Conservation (phyloP, 1,140 invertebrate species). For the Panonychus citri region DNA sequence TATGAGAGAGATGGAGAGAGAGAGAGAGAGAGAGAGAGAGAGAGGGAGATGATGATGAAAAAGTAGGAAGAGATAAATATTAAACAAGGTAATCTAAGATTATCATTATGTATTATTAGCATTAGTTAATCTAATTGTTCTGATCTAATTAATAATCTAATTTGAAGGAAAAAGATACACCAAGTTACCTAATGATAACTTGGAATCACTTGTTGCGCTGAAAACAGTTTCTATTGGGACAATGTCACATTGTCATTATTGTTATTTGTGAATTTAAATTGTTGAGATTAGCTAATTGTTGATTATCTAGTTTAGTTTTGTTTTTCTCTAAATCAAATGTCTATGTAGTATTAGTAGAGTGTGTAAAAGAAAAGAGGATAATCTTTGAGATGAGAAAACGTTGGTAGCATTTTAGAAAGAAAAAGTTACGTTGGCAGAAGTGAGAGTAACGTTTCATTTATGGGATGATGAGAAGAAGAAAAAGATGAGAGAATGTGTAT, state of each 20-base stretch:
- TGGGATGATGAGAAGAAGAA: not conserved
- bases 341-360: too few relatives aligned
- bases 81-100: not conserved
- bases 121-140: not conserved
- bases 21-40: not conserved
- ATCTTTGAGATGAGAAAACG: too few relatives aligned
- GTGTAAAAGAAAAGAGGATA: too few relatives aligned
- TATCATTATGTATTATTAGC: not conserved
- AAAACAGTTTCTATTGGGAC: too few relatives aligned
- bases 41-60: not conserved
- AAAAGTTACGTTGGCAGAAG: not conserved
- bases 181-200: not conserved
- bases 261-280: too few relatives aligned
- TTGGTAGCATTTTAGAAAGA: too few relatives aligned
- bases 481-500: not conserved
- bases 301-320: too few relatives aligned
- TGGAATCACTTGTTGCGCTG: not conserved
- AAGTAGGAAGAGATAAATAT: not conserved
- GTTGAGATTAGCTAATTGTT: too few relatives aligned
- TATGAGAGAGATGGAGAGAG: not conserved
- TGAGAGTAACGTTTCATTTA: not conserved
- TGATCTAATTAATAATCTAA: not conserved
- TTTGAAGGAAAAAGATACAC: not conserved
- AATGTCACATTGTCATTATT: too few relatives aligned
- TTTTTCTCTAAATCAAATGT: too few relatives aligned